Evolutionary conservation across 2,113 vertebrate genomes (phyloP).

Genomic region (Hypomesus transpacificus): DNA sequence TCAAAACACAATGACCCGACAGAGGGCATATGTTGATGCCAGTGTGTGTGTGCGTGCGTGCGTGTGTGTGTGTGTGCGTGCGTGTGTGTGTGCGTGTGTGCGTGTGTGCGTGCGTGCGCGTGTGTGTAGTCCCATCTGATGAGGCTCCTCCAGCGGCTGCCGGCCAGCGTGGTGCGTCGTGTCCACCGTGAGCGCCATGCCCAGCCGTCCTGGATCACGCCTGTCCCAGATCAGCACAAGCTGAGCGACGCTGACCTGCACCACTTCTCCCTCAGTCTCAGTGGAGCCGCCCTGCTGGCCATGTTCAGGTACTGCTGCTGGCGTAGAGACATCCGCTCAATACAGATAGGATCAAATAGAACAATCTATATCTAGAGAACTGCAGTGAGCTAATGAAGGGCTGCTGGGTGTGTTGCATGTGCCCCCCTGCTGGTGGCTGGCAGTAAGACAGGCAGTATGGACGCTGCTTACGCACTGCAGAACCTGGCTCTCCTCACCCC

Average conservation of each 20-base stretch:
- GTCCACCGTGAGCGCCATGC: conserved; percentile 91
- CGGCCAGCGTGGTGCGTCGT: conserved; percentile 87
- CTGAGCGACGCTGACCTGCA: conserved; percentile 79
- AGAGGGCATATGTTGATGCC: background rate
- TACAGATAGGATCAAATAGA: too few relatives aligned
- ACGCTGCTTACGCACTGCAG: conserved; percentile 93
- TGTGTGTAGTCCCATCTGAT: conserved; percentile 73
- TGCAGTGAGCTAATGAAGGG: background rate
- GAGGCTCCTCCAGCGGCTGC: conserved; percentile 91
- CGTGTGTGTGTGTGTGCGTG: conserved; percentile 9
- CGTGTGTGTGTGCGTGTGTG: conserved; percentile 7
- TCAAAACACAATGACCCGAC: background rate
- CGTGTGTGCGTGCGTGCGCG: conserved; percentile 8
- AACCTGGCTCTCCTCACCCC: conserved; percentile 95
- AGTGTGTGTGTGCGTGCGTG: conserved; percentile 5
- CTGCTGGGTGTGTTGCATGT: conserved; percentile 6
- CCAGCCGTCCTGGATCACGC: conserved; percentile 83
- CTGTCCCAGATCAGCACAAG: conserved; percentile 84
- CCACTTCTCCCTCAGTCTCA: conserved; percentile 84
- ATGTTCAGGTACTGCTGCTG: conserved; percentile 81
- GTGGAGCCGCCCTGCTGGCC: conserved; percentile 85
- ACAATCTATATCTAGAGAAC: too few relatives aligned
- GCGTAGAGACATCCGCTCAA: background rate
- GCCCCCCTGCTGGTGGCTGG: conserved; percentile 39
- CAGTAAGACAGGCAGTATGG: conserved; percentile 93